Percentiles rank a stretch among this genome's conserved stretches.
These are phyloP conservation scores for Pundamilia nyererei DNA, from an alignment of 2,113 vertebrate species.

Conservation along the genomic window DNA sequence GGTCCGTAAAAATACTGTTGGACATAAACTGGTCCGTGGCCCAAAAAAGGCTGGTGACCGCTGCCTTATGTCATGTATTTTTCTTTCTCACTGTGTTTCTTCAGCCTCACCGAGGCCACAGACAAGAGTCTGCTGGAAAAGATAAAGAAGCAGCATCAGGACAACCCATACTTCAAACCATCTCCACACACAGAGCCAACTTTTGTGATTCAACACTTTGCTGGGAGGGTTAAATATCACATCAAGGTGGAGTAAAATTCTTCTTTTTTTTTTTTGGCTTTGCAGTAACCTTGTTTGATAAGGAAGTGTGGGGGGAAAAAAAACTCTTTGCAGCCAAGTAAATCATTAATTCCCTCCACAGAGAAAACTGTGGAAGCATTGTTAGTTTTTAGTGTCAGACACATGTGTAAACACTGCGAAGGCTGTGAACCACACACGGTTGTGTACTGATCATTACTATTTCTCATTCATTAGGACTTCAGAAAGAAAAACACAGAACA, in stretches of 20 bases:
- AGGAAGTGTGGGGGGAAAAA: background rate
- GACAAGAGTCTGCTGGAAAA: conserved; percentile 84
- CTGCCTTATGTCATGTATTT: background rate
- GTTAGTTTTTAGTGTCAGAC: background rate
- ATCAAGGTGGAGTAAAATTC: conserved; percentile 75
- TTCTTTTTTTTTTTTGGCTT: background rate
- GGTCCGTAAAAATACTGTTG: background rate
- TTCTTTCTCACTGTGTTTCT: background rate
- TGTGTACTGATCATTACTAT: background rate
- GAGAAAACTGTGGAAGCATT: background rate
- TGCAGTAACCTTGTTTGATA: conserved; percentile 9
- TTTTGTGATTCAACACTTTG: conserved; percentile 88
- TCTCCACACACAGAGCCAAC: conserved; percentile 79
- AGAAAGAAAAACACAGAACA: conserved; percentile 89
- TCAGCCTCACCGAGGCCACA: conserved; percentile 83
- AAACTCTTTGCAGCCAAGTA: background rate
- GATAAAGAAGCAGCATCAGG: conserved; percentile 84
- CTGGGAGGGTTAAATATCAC: conserved; percentile 88
- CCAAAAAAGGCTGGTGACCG: background rate
- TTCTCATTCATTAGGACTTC: conserved; percentile 77
- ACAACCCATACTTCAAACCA: conserved; percentile 79
- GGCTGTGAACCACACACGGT: background rate
- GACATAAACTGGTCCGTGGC: background rate
- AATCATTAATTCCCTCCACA: conserved; percentile 27
- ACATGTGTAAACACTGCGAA: background rate